Percentiles rank a stretch among this genome's conserved stretches.
Conservation (phyloP, 2,888 invertebrate genomes). For the Belgica antarctica region DNA sequence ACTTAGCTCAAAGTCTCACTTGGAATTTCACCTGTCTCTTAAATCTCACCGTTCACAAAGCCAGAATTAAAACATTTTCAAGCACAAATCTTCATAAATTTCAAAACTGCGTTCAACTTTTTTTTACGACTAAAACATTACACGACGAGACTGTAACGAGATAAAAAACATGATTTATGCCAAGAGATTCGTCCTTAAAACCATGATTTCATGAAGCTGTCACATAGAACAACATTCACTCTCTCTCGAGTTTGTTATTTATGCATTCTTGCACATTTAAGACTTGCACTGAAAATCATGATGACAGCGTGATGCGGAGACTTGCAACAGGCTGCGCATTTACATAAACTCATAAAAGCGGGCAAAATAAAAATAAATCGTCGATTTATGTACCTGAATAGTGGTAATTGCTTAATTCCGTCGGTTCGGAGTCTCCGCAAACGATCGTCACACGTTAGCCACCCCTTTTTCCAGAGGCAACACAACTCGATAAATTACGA, state of each 20-base stretch:
- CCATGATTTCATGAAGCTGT: background rate
- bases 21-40: no score
- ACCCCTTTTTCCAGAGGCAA: background rate
- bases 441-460: background rate
- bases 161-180: constrained; percentile 2
- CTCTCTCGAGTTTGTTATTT: no score
- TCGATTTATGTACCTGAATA: constrained; percentile 21
- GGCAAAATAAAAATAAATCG: constrained; percentile 32
- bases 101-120: background rate
- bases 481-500: constrained; percentile 9
- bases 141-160: background rate
- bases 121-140: background rate
- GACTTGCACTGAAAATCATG: constrained; percentile 11
- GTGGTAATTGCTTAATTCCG: background rate
- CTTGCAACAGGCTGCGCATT: constrained; percentile 32
- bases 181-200: constrained; percentile 10
- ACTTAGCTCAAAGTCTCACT: no score
- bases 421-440: background rate
- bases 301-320: background rate
- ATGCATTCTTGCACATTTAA: constrained; percentile 10
- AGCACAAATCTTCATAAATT: background rate
- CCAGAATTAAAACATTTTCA: no score
- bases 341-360: constrained; percentile 36
- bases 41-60: no score
- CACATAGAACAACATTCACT: no score